Base-by-base conservation (phyloP, 1,140 invertebrate genomes). In the Leptinotarsa texana region DNA sequence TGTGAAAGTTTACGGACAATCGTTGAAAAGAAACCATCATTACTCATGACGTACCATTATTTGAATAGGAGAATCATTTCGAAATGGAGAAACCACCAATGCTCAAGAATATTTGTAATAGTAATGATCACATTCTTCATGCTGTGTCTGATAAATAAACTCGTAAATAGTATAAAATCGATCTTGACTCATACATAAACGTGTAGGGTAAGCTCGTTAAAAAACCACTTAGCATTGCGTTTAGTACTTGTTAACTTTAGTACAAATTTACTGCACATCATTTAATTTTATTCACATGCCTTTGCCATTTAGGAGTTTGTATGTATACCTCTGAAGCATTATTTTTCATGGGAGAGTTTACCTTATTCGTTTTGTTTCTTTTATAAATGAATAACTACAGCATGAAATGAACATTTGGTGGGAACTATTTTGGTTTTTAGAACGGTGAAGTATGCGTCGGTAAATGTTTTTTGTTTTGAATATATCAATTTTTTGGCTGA, bases 181-280 rank as follows among this genome's bases (percentile, higher is more conserved):
- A 67, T 67, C 65, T 24, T 24, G 24, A 42, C 42, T 33, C 27
- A 42, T 47, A 70, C 69, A 51, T 57, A 57, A 70, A 70, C 69
- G 69, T 70, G 69, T 70, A 70, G 69, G 48, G 47, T 47, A 49
- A 67, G 70, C 75, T 76, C 75, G 65, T 76, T 76, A 76, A 71
- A 76, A 57, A 72, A 72, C 49, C 75, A 77, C 57, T 77, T 75
- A 75, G 73, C 70, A 75, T 75, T 78, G 74, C 74, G 72, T 78
- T 78, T 78, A 78, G 77, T 78, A 78, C 71, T 78, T 75, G 77
- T 78, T 78, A 78, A 78, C 68, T 74, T 75, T 76, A 78, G 67
- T 78, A 78, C 77, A 78, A 78, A 78, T 78, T 78, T 78, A 78
- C 77, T 78, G 77, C 74, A 74, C 74, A 72, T 75, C 71, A 69